Evolutionary conservation across 2,797 vertebrate genomes (phyloP), one percentile per base, ranked within the genome.

Genomic region (Oreochromis grahami): DNA sequence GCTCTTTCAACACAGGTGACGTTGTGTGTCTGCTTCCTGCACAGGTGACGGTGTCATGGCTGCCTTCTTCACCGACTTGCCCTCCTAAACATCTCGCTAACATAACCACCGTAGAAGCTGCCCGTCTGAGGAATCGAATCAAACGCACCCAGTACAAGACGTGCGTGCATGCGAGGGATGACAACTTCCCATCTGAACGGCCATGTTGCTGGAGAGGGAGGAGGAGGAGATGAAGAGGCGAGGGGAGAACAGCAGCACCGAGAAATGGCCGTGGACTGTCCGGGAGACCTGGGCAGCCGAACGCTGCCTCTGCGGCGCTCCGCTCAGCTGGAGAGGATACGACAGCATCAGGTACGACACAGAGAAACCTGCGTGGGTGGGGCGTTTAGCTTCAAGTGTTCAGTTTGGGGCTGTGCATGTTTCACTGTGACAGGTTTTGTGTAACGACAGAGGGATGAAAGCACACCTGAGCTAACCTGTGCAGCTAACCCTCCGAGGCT

Each of bases 231-330:
- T 51, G 94, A 94, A 78, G 95, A 91, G 55, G 86, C 77, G 77
- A 90, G 92, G 80, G 92, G 80, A 84, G 92, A 91, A 41, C 97
- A 97, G 89, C 98, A 97, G 87, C 98, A 98, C 92, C 93, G 98
- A 90, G 98, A 99, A 94, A 99, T 99, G 98, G 97, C 98, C 17
- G 98, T 99, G 4, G 99, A 99, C 93, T 99, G 98, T 93, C 99
- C 99, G 0, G 97, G 97, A 80, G 99, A 99, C 24, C 91, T 99
- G 92, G 98, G 98, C 52, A 96, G 97, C 86, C 97, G 98, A 87
- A 98, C 97, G 79, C 96, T 98, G 94, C 98, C 98, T 2, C 52
- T 97, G 29, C 95, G 98, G 3, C 94, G 98, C 15, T 99, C 98
- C 0, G 96, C 98, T 51, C 98, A 99, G 24, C 96, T 99, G 79